phyloP scores from a whole-genome alignment of 2,113 vertebrate genomes.

The Cricetomys ansorgei region DNA sequence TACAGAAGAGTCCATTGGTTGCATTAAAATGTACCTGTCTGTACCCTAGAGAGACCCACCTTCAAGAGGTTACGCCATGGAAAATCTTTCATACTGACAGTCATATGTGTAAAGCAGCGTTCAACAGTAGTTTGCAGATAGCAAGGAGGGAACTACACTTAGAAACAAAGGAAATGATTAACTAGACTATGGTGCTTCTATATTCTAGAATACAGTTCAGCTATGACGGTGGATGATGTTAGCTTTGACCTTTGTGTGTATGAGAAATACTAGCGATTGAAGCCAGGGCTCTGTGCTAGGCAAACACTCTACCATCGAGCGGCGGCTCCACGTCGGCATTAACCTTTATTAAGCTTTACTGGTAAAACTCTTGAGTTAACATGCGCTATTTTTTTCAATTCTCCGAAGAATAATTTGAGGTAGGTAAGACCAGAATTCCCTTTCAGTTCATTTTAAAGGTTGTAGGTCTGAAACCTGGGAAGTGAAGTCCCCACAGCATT shows the following conservation, averaged over 20 bases:
- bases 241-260: neutral
- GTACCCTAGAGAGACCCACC: neutral
- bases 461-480: neutral
- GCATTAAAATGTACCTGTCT: neutral
- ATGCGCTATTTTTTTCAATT: neutral
- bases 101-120: neutral
- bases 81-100: neutral
- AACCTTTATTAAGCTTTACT: neutral
- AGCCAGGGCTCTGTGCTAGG: neutral
- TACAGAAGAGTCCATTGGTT: neutral
- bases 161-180: neutral
- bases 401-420: neutral
- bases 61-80: neutral
- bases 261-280: neutral
- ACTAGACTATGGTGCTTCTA: neutral
- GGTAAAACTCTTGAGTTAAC: slow-evolving; percentile 5
- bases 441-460: slow-evolving; percentile 12
- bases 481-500: neutral
- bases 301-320: neutral
- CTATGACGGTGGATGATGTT: neutral
- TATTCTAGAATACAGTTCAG: neutral
- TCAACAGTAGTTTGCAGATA: neutral
- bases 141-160: neutral
- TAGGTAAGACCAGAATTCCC: neutral
- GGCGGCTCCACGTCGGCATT: neutral